Evolutionary conservation across 1,140 invertebrate species (phyloP), one percentile per base, ranked within the genome.

Genomic region (Babylonia areolata): DNA sequence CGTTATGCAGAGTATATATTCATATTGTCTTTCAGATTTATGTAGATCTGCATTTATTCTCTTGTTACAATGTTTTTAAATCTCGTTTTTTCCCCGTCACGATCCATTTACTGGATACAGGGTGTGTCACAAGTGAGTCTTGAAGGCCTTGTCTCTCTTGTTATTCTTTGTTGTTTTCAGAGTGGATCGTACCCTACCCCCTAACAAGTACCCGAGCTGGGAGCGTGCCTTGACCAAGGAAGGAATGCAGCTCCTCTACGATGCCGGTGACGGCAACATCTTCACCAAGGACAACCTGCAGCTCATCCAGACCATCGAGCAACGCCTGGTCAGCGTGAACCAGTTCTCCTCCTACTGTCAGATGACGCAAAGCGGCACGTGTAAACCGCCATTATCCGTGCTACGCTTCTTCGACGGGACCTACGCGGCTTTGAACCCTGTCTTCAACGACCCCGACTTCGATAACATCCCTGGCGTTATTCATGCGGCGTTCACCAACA

Each of bases 381-480:
- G 87, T 40, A 12, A 81, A 33, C 87, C 87, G 71, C 86, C 87
- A 23, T 37, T 35, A 28, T 90, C 90, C 23, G 20, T 90, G 6
- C 80, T 89, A 12, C 39, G 90, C n/a, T 83, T 90, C 51, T 90
- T 90, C 71, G 90, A 91, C 46, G 89, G 90, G 20, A 89, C 86
- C 1, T 87, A 84, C 37, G 37, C 42, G 9, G 3, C 58, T 51
- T 46, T 88, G 15, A 64, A 85, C 86, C 17, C 84, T 31, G 75
- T 73, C 17, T 89, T 90, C 31, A 71, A 88, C 54, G 87, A 88
- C 42, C 3, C 81, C 20, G 78, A 81, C 31, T 87, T 89, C 20
- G 58, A 51, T 15, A 87, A 89, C 40, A 85, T 88, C n/a, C 31
- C 37, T 12, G 15, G 82, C 1, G 86, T 89, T n/a, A 37, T 91